phyloP scores from a whole-genome alignment of 2,888 invertebrate genomes.

The Horisme vitalbata region DNA sequence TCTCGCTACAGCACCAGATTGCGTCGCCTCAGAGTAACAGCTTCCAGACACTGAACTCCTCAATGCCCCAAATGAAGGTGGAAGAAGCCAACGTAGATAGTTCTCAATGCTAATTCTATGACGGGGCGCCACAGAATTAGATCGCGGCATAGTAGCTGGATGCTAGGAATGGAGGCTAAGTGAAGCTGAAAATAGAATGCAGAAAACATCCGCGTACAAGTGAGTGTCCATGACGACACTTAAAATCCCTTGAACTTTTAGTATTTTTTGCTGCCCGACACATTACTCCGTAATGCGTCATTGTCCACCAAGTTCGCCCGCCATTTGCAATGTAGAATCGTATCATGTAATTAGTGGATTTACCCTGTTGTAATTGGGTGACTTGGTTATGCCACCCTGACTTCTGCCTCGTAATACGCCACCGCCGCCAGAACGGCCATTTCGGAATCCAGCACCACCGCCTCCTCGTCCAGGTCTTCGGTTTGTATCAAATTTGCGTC shows the following conservation, averaged over 20 bases:
- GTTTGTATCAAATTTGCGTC: conserved; percentile 71
- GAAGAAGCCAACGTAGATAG: conserved; percentile 11
- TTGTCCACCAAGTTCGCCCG: conserved; percentile 64
- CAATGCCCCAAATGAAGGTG: conserved; percentile 9
- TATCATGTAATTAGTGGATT: conserved; percentile 55
- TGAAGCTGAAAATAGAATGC: conserved; percentile 31
- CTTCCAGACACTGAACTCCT: conserved; percentile 8
- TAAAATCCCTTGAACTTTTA: conserved; percentile 26
- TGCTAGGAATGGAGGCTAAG: conserved; percentile 23
- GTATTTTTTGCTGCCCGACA: conserved; percentile 29
- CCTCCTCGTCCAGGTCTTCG: conserved; percentile 69
- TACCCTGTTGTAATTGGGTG: conserved; percentile 87
- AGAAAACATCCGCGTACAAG: conserved; percentile 18
- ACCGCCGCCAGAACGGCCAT: conserved; percentile 80
- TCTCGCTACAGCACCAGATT: conserved; percentile 5
- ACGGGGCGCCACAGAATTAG: conserved; percentile 1
- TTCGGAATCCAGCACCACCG: conserved; percentile 70
- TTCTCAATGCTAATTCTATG: conserved; percentile 2
- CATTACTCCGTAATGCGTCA: conserved; percentile 56
- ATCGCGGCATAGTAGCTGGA: conserved; percentile 8
- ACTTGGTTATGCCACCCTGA: conserved; percentile 87
- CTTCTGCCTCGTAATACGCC: conserved; percentile 87
- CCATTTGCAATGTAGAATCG: conserved; percentile 78
- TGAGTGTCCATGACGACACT: conserved; percentile 9
- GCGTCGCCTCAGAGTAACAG: conserved; percentile 12